Conservation (phyloP, 2,888 invertebrate species). For the Platerodrilus igneus region DNA sequence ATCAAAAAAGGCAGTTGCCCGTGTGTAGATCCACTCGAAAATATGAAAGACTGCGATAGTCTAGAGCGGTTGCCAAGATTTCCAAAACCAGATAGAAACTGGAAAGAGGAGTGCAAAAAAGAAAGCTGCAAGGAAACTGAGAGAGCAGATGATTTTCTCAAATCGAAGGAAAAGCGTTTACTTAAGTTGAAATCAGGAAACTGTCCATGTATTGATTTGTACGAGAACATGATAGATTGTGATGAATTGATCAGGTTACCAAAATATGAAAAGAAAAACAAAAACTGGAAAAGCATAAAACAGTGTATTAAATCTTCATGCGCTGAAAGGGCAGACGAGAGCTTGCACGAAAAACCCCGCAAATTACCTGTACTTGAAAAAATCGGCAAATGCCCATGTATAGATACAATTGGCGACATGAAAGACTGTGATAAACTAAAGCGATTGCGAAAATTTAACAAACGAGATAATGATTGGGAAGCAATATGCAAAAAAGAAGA, state of each 20-base stretch:
- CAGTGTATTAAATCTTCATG: background rate
- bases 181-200: conserved; percentile 12
- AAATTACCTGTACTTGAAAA: background rate
- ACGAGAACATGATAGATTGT: too few relatives aligned
- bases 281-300: conserved; percentile 1
- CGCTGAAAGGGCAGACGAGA: background rate
- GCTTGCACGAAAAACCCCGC: background rate
- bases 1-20: background rate
- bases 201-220: too few relatives aligned
- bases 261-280: conserved; percentile 2
- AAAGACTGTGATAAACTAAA: conserved; percentile 1
- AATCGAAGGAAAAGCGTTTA: conserved; percentile 13
- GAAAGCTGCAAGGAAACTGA: too few relatives aligned
- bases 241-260: background rate
- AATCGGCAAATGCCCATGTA: background rate
- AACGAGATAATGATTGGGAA: too few relatives aligned
- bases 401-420: background rate
- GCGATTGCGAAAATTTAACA: conserved; percentile 1
- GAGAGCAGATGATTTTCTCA: conserved; percentile 17
- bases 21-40: background rate
- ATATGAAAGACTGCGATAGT: background rate
- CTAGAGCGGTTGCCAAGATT: conserved; percentile 1
- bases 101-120: too few relatives aligned
- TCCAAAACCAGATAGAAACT: too few relatives aligned
- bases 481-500: too few relatives aligned